Conservation (phyloP, 2,797 vertebrate species). For the Darevskia nairensis region DNA sequence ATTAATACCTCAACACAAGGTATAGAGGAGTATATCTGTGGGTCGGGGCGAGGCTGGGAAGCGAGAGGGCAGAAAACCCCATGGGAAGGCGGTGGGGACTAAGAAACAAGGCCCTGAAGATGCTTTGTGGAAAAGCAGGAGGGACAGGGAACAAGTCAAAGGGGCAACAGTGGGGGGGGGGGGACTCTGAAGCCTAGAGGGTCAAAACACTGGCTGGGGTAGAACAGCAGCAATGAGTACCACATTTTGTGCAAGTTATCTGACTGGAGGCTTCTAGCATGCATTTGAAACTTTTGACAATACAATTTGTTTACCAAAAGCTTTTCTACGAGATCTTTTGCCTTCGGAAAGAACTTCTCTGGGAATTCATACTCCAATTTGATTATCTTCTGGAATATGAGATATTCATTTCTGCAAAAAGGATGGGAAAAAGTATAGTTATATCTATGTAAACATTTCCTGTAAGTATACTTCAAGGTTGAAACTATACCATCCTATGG, state of each 20-base stretch:
- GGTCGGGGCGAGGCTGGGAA: neutral
- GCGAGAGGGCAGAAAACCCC: neutral
- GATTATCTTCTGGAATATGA: constrained; percentile 99
- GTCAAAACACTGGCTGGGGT: too few relatives aligned
- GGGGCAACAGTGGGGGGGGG: neutral
- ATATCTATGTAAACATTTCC: constrained; percentile 23
- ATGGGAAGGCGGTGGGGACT: neutral
- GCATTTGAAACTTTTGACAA: constrained; percentile 5
- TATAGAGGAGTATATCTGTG: neutral
- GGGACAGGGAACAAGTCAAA: neutral
- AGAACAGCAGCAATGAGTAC: neutral
- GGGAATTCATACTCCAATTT: constrained; percentile 99
- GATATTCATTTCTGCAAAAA: constrained; percentile 93
- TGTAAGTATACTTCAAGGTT: neutral
- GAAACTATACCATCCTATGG: neutral
- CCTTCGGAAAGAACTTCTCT: constrained; percentile 99
- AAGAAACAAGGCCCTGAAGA: neutral
- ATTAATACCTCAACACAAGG: neutral
- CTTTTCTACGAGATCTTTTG: constrained; percentile 96
- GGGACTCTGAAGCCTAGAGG: neutral
- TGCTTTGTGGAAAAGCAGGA: neutral
- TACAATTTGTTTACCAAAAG: constrained; percentile 87
- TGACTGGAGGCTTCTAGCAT: neutral
- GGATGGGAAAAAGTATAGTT: constrained; percentile 35
- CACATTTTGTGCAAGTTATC: too few relatives aligned